These are phyloP conservation scores for Orthosia gothica DNA, from an alignment of 2,888 invertebrate species.

Conservation along the genomic window DNA sequence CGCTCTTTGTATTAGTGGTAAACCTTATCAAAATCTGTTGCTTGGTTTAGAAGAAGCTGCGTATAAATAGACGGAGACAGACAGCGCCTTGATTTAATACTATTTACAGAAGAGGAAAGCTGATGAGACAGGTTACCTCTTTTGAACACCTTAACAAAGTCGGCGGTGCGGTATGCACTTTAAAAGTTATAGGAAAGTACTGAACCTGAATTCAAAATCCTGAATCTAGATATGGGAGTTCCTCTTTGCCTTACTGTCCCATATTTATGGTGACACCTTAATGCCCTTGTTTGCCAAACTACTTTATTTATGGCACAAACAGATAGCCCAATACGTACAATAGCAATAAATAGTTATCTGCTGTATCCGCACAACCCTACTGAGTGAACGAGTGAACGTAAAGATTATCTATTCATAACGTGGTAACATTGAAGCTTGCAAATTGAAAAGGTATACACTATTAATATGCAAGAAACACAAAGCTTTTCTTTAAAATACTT, in stretches of 20 bases:
- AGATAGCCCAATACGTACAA: slow-evolving; percentile 62
- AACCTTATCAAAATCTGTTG: too few species aligned
- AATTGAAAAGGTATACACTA: slow-evolving; percentile 24
- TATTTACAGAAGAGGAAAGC: too few species aligned
- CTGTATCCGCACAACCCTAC: slow-evolving; percentile 38
- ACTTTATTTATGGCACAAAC: slow-evolving; percentile 45
- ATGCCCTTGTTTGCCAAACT: slow-evolving; percentile 56
- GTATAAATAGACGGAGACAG: too few species aligned
- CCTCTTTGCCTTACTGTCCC: slow-evolving; percentile 10
- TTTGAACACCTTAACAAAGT: too few species aligned
- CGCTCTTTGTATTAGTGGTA: too few species aligned
- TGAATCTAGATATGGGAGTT: slow-evolving; percentile 17
- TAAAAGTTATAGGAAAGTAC: background rate
- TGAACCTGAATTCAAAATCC: background rate
- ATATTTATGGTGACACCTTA: slow-evolving; percentile 42
- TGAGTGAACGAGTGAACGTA: slow-evolving; percentile 58
- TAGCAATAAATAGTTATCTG: slow-evolving; percentile 58
- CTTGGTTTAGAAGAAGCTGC: too few species aligned
- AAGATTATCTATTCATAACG: slow-evolving; percentile 60
- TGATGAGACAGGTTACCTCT: background rate
- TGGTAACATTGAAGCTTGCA: slow-evolving; percentile 24
- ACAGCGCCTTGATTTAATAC: too few species aligned
- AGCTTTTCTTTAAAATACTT: background rate
- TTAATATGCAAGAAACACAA: slow-evolving; percentile 25
- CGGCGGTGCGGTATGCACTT: too few species aligned